phyloP scores from a whole-genome alignment of 2,113 vertebrate genomes.

The Sinocyclocheilus anshuiensis region DNA sequence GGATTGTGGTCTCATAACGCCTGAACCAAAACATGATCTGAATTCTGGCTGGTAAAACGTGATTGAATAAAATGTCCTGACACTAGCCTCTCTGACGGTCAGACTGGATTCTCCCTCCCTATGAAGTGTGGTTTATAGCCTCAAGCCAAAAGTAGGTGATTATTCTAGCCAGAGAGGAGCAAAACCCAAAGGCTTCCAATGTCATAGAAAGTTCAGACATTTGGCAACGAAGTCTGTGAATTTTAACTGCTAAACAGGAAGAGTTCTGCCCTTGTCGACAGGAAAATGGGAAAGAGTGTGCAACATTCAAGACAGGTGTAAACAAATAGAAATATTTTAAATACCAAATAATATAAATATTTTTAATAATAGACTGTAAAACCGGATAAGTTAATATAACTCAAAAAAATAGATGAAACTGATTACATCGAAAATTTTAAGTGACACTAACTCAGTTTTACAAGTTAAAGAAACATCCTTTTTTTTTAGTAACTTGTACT shows the following conservation, averaged over 20 bases:
- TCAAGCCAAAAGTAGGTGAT: slow-evolving; percentile 41
- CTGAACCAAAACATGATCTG: slow-evolving; percentile 42
- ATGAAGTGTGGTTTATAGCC: slow-evolving; percentile 38
- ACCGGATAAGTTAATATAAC: no score
- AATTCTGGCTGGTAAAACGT: slow-evolving; percentile 44
- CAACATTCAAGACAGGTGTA: not conserved
- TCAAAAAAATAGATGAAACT: no score
- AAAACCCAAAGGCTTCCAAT: slow-evolving; percentile 41
- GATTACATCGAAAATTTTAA: no score
- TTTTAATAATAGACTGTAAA: not conserved
- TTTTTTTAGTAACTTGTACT: no score
- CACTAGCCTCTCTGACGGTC: slow-evolving; percentile 25
- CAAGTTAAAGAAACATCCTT: no score
- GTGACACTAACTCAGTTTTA: no score
- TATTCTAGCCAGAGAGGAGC: slow-evolving; percentile 27
- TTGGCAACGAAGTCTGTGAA: slow-evolving; percentile 34
- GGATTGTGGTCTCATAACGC: slow-evolving; percentile 8
- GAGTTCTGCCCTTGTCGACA: slow-evolving; percentile 14
- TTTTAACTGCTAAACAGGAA: slow-evolving; percentile 44
- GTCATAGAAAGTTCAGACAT: slow-evolving; percentile 46
- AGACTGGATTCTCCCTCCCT: slow-evolving; percentile 25
- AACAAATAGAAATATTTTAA: not conserved
- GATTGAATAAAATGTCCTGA: slow-evolving; percentile 32
- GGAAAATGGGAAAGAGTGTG: not conserved
- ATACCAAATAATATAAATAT: not conserved